A percentile compares a stretch with the other conserved stretches of the same genome.
These are phyloP conservation scores for Drosophila lacteicornis DNA, from an alignment of 1,140 invertebrate species.

Conservation along the genomic window DNA sequence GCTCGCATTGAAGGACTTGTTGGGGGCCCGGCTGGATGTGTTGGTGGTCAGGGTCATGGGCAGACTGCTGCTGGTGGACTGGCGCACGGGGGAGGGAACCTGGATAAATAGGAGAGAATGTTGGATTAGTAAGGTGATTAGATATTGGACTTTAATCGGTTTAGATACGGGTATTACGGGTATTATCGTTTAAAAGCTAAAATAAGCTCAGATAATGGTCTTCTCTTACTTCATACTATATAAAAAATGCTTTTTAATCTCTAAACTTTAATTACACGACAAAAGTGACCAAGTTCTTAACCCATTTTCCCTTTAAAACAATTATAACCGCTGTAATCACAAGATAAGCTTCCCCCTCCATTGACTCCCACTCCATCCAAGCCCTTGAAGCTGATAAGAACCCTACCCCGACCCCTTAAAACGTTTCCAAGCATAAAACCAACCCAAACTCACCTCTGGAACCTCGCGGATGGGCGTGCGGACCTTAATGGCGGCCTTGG, in stretches of 20 bases:
- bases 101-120: slow-evolving; percentile 6
- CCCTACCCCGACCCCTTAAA: neutral
- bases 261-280: neutral
- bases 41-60: slow-evolving; percentile 74
- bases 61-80: slow-evolving; percentile 50
- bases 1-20: slow-evolving; percentile 52
- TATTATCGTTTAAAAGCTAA: no score
- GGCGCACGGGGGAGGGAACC: slow-evolving; percentile 51
- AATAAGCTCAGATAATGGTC: no score
- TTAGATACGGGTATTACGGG: no score
- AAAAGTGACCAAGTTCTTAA: neutral
- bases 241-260: neutral
- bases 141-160: no score
- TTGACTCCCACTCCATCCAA: neutral
- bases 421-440: neutral
- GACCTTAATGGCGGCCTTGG: slow-evolving; percentile 46
- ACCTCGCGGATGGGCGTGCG: slow-evolving; percentile 72
- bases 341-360: neutral
- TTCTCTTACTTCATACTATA: no score
- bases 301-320: neutral
- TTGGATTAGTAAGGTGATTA: neutral
- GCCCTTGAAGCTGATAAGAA: slow-evolving; percentile 15
- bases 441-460: slow-evolving; percentile 48
- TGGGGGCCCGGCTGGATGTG: slow-evolving; percentile 65
- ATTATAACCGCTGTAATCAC: slow-evolving; percentile 1